phyloP scores from a whole-genome alignment of 2,888 invertebrate species.

The Brassicogethes aeneus region DNA sequence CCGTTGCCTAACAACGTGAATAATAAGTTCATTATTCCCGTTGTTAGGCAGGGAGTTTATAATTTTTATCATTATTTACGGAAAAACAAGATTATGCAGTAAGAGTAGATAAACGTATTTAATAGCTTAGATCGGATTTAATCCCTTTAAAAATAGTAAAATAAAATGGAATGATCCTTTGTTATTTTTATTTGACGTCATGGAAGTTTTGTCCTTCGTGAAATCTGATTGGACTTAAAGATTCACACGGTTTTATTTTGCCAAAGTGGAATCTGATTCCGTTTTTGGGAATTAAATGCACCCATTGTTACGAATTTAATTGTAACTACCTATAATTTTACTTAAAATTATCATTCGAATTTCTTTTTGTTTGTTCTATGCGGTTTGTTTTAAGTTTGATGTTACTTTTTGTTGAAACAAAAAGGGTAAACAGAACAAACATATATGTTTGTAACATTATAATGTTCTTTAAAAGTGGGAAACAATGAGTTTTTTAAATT shows the following conservation, averaged over 20 bases:
- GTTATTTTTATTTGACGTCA: slow-evolving; percentile 8
- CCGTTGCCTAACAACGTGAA: too few species aligned
- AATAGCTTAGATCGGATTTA: too few species aligned
- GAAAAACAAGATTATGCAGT: too few species aligned
- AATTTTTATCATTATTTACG: too few species aligned
- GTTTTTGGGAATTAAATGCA: too few species aligned
- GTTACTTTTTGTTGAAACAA: neutral
- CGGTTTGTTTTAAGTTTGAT: neutral
- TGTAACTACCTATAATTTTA: neutral
- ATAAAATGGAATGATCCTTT: too few species aligned
- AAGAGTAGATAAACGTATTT: too few species aligned
- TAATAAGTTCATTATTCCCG: too few species aligned
- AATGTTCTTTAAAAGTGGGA: neutral
- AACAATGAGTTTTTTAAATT: neutral
- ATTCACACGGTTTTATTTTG: slow-evolving; percentile 17
- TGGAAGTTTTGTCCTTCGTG: slow-evolving; percentile 12
- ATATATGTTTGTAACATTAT: too few species aligned
- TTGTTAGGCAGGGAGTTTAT: too few species aligned
- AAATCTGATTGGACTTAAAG: slow-evolving; percentile 18
- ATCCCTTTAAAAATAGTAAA: too few species aligned
- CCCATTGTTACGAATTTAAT: too few species aligned
- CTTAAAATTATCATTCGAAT: neutral
- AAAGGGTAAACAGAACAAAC: neutral
- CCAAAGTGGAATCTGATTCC: slow-evolving; percentile 17
- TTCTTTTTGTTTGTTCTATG: neutral